Evolutionary conservation across 2,113 vertebrate genomes (phyloP).

Genomic region (Euleptes europaea): DNA sequence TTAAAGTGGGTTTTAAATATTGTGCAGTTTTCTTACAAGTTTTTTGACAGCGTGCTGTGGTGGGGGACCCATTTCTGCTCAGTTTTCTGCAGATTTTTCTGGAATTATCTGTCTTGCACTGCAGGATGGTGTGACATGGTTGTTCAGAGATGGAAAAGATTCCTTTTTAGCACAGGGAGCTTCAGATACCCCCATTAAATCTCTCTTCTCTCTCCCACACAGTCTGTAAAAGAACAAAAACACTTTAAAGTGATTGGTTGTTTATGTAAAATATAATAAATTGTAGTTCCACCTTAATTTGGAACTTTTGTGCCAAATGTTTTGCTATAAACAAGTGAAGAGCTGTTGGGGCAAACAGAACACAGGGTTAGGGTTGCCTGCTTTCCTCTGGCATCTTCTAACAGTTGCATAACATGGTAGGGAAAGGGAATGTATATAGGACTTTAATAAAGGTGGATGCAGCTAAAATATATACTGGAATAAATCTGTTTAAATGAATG

Average conservation of each 20-base stretch:
- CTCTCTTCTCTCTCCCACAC: too few relatives aligned
- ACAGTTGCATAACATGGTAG: not conserved
- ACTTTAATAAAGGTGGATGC: not conserved
- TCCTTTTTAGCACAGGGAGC: too few relatives aligned
- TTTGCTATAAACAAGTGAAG: not conserved
- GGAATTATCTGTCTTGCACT: not conserved
- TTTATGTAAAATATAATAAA: too few relatives aligned
- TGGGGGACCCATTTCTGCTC: not conserved
- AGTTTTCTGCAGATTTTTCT: not conserved
- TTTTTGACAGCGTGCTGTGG: not conserved
- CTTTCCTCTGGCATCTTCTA: not conserved
- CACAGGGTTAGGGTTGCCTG: not conserved
- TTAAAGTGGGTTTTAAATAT: conserved; percentile 14
- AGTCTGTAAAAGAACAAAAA: too few relatives aligned
- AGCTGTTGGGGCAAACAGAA: not conserved
- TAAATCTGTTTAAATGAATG: not conserved
- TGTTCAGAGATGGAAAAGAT: too few relatives aligned
- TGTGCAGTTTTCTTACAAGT: conserved; percentile 31
- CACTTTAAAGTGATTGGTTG: too few relatives aligned
- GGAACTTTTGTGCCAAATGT: not conserved
- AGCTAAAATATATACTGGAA: not conserved
- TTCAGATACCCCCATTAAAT: too few relatives aligned
- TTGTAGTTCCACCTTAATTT: not conserved
- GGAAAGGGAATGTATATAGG: not conserved
- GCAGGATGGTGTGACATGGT: too few relatives aligned